These are phyloP conservation scores for Stegodyphus mimosarum DNA, from an alignment of 1,140 invertebrate species.

Conservation along the genomic window DNA sequence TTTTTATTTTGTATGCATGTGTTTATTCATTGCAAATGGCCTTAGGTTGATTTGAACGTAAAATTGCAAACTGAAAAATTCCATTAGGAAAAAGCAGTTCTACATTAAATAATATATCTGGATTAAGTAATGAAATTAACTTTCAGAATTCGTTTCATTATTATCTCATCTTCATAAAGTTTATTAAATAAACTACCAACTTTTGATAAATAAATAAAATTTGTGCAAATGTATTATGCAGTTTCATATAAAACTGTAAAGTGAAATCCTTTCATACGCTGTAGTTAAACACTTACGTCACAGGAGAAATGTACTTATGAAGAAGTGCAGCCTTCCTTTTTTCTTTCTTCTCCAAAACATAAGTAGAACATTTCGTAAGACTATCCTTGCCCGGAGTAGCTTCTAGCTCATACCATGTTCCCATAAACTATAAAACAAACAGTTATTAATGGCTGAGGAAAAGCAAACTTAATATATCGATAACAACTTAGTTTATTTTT, in stretches of 20 bases:
- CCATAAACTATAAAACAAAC: slow-evolving; percentile 22
- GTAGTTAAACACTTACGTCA: slow-evolving; percentile 17
- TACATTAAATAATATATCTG: not conserved
- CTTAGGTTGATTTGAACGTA: too few species aligned
- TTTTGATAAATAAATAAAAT: not conserved
- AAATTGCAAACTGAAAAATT: too few species aligned
- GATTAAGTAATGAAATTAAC: not conserved
- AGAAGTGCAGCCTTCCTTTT: slow-evolving; percentile 15
- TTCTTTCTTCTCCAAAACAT: slow-evolving; percentile 24
- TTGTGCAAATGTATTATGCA: not conserved
- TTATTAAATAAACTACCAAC: not conserved
- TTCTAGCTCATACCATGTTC: slow-evolving; percentile 45
- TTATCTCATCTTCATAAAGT: not conserved
- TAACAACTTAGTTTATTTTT: too few species aligned
- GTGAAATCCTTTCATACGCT: not conserved
- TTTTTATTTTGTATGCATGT: too few species aligned
- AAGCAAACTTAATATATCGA: too few species aligned
- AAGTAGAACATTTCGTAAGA: slow-evolving; percentile 11
- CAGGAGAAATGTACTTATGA: slow-evolving; percentile 21
- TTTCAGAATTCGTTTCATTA: not conserved
- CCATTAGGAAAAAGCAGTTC: too few species aligned
- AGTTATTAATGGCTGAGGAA: not conserved
- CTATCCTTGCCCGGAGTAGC: slow-evolving; percentile 6
- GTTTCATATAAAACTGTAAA: not conserved
- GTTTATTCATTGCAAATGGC: too few species aligned